These are phyloP conservation scores for Gymnogyps californianus DNA, from an alignment of 2,113 vertebrate species.

Conservation along the genomic window DNA sequence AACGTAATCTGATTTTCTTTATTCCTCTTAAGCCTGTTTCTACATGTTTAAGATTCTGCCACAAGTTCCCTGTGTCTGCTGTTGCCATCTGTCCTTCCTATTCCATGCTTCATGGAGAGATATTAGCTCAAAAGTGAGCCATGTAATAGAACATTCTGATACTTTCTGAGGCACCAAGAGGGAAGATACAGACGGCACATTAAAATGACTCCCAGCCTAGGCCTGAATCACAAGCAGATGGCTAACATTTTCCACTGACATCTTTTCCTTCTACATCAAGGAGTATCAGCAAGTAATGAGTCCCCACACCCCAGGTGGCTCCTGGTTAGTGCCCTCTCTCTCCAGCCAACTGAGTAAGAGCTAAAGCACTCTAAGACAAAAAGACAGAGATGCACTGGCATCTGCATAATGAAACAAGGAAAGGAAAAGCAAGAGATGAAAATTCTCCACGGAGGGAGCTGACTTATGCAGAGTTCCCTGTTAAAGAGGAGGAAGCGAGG, in stretches of 20 bases:
- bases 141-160: background rate
- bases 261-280: background rate
- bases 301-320: background rate
- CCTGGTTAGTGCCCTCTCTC: background rate
- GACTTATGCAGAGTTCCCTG: background rate
- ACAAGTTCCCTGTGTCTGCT: background rate
- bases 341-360: background rate
- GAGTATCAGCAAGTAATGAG: background rate
- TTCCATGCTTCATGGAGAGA: background rate
- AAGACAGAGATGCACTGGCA: background rate
- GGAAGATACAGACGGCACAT: background rate
- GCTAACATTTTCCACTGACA: slow-evolving; percentile 7
- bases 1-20: background rate
- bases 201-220: background rate
- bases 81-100: slow-evolving; percentile 13
- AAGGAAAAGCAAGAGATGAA: background rate
- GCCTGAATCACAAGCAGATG: slow-evolving; percentile 4
- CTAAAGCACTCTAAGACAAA: background rate
- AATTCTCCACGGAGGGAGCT: background rate
- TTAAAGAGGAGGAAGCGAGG: background rate
- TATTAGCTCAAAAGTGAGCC: background rate
- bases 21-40: background rate
- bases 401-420: background rate
- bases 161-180: background rate
- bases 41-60: background rate